Conservation (phyloP, 2,113 vertebrate genomes). For the Muntiacus muntjak region DNA sequence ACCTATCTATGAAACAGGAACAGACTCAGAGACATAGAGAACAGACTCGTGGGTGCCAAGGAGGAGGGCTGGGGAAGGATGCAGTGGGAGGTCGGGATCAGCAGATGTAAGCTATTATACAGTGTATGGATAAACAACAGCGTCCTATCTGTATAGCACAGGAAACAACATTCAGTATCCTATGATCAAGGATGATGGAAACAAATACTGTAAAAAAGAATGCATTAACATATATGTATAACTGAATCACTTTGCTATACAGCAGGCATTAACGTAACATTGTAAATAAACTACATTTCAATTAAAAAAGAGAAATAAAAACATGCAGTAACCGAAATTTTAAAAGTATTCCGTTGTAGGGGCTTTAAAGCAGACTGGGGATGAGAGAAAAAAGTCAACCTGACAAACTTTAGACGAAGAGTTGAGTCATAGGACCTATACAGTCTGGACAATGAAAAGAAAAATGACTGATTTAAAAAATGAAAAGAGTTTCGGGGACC, state of each 20-base stretch:
- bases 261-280: background rate
- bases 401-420: background rate
- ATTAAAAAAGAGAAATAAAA: background rate
- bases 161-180: background rate
- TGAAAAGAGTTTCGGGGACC: background rate
- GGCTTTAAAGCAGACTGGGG: background rate
- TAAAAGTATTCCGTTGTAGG: background rate
- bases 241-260: background rate
- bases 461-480: background rate
- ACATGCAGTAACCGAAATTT: background rate
- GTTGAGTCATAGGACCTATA: background rate
- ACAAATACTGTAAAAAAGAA: background rate
- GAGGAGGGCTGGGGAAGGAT: background rate
- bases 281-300: background rate
- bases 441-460: background rate
- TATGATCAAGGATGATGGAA: background rate
- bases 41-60: background rate
- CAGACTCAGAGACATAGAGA: background rate
- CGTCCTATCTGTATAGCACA: background rate
- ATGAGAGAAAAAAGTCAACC: background rate
- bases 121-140: background rate
- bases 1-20: background rate
- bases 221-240: background rate
- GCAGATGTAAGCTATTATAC: background rate
- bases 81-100: background rate